A percentile compares a stretch with the other conserved stretches of the same genome.
These are phyloP conservation scores for Selenia dentaria DNA, from an alignment of 2,888 invertebrate species.

Conservation along the genomic window DNA sequence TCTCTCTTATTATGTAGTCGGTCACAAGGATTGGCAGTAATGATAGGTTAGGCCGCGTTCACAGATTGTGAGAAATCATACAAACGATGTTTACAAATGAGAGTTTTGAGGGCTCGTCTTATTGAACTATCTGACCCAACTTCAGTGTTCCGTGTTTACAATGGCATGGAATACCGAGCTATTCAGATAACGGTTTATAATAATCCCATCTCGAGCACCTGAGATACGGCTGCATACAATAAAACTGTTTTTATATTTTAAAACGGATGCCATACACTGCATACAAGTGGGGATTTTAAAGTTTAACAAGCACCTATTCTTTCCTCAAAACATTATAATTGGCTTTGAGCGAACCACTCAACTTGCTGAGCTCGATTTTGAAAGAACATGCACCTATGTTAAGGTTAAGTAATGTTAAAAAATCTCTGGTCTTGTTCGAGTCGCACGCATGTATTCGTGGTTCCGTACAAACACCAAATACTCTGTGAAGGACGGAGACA, in stretches of 20 bases:
- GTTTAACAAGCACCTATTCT: constrained; percentile 45
- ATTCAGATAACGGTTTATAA: constrained; percentile 5
- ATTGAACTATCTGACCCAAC: constrained; percentile 3
- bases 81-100: constrained; percentile 27
- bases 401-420: background rate
- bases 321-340: constrained; percentile 50
- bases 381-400: background rate
- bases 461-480: too few relatives aligned
- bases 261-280: constrained; percentile 12
- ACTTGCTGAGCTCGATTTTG: background rate
- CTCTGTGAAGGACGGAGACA: too few relatives aligned
- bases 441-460: too few relatives aligned
- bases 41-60: constrained; percentile 42
- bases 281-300: constrained; percentile 24
- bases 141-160: too few relatives aligned
- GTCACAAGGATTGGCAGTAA: constrained; percentile 60
- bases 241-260: constrained; percentile 13
- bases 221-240: constrained; percentile 7
- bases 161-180: too few relatives aligned
- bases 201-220: constrained; percentile 3
- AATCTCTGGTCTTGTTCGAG: too few relatives aligned
- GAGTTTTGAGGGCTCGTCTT: background rate
- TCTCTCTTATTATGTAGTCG: constrained; percentile 37
- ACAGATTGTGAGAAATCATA: constrained; percentile 39
- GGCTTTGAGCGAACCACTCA: constrained; percentile 19